Conservation (phyloP, 2,113 vertebrate species). For the Vidua macroura region DNA sequence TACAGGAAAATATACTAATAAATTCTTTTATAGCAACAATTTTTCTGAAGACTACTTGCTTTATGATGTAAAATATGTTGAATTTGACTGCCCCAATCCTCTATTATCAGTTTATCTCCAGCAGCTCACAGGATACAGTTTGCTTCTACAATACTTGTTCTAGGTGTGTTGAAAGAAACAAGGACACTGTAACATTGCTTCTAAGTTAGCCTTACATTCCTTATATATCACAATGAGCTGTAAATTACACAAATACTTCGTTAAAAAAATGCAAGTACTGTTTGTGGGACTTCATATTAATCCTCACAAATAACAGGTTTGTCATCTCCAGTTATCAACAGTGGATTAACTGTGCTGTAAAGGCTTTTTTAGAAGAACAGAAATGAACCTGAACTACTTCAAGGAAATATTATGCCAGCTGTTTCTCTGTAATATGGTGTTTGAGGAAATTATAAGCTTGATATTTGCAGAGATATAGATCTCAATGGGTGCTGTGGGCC, state of each 20-base stretch:
- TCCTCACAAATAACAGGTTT: neutral
- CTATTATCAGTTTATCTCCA: neutral
- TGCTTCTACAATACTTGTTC: neutral
- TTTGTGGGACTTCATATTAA: neutral
- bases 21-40: neutral
- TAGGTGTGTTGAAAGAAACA: neutral
- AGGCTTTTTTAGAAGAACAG: neutral
- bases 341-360: neutral
- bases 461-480: neutral
- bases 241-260: neutral
- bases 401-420: neutral
- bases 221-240: neutral
- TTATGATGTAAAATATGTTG: neutral
- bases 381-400: neutral
- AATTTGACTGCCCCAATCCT: neutral
- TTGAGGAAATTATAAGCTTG: neutral
- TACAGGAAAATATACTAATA: neutral
- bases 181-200: neutral
- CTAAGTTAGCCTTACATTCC: neutral
- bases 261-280: neutral
- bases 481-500: neutral
- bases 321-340: neutral
- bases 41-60: neutral
- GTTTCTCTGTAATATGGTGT: neutral
- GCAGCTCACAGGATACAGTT: neutral